Evolutionary conservation across 2,113 vertebrate species (phyloP), one percentile per base, ranked within the genome.

Genomic region (Cebus imitator): DNA sequence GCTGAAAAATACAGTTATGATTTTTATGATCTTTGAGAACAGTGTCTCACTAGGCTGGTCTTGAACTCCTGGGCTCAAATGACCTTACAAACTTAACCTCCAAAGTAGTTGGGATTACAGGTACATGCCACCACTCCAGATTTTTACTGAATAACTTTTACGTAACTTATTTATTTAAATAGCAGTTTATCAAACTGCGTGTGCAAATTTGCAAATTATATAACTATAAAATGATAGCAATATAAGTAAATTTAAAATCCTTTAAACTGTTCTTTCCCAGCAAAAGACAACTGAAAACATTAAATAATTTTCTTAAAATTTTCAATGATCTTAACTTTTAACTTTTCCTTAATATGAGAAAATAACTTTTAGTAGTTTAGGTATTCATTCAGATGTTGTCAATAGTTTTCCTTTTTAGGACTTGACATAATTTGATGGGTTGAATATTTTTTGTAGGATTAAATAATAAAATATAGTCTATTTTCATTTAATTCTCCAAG

Each of bases 201-300:
- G 50, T 87, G 61, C 48, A 92, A 83, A 68, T 70, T 43, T 87
- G 7, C 73, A 80, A 64, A 64, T 76, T 72, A 57, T 48, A 11
- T n/a, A 84, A 78, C 50, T 45, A 76, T 17, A 79, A 68, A 95
- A 83, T 90, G n/a, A 66, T 16, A 83, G 21, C 70, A 91, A 68
- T 92, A 40, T 52, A 78, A 91, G 55, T 61, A 91, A 82, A 88
- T 58, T 45, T 73, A 68, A 96, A 87, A 94, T 52, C 16, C 37
- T 90, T 92, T 66, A 50, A 93, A 68, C 27, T 75, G 50, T 23
- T 79, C 43, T 93, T 96, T 95, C 87, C 35, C 32, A 92, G 52
- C 8, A 61, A 61, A 96, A 89, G 6, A 84, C 4, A n/a, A 68
- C 1, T 40, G 11, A 75, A 52, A 94, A 90, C 79, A 80, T n/a